Conservation (phyloP, 2,888 invertebrate genomes). For the Drosophila emarginata region DNA sequence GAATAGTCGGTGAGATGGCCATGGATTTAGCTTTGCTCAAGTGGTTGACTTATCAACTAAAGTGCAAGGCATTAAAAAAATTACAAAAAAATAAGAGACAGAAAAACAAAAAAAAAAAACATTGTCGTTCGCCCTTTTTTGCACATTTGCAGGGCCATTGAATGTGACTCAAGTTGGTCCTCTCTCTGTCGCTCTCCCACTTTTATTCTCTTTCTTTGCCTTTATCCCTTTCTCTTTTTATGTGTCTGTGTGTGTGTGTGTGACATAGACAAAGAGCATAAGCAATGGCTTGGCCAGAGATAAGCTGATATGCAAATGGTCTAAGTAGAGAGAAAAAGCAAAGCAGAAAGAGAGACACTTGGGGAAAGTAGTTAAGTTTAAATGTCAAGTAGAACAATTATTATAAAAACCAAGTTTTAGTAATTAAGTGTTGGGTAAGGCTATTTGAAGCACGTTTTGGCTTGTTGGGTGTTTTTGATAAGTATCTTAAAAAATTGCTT, state of each 20-base stretch:
- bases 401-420: not conserved
- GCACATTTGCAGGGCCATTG: slow-evolving; percentile 47
- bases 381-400: slow-evolving; percentile 1
- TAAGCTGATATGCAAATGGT: slow-evolving; percentile 45
- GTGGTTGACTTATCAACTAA: slow-evolving; percentile 72
- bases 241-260: slow-evolving; percentile 9
- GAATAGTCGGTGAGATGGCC: slow-evolving; percentile 14
- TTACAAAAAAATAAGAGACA: slow-evolving; percentile 52
- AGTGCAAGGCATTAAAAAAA: slow-evolving; percentile 69
- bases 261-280: slow-evolving; percentile 40
- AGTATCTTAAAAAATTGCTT: not conserved
- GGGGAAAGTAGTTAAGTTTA: slow-evolving; percentile 21
- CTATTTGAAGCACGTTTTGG: not conserved
- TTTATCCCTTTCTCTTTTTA: not conserved
- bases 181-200: not conserved
- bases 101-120: slow-evolving; percentile 7
- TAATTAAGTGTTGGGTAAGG: slow-evolving; percentile 2
- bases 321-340: slow-evolving; percentile 1
- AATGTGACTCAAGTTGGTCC: slow-evolving; percentile 21
- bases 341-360: slow-evolving; percentile 9
- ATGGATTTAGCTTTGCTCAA: slow-evolving; percentile 42
- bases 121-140: slow-evolving; percentile 39
- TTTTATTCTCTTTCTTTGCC: not conserved
- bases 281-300: slow-evolving; percentile 37
- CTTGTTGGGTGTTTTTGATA: not conserved